phyloP scores from a whole-genome alignment of 2,797 vertebrate species.

The Enteromius radiatus region DNA sequence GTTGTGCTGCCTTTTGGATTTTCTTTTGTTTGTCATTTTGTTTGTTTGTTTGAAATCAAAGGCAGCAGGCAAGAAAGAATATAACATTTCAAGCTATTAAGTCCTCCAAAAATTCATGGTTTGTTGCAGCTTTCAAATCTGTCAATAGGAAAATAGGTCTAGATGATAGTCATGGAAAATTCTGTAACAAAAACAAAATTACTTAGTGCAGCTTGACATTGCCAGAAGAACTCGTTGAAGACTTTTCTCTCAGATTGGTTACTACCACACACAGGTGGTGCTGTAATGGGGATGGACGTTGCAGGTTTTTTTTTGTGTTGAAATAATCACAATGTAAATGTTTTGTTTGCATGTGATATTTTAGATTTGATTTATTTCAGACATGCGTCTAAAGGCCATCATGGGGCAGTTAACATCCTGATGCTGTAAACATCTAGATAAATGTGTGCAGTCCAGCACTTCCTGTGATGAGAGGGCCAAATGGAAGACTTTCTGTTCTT shows the following conservation, averaged over 20 bases:
- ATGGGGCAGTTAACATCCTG: conserved; percentile 15
- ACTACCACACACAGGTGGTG: not conserved
- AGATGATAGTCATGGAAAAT: not conserved
- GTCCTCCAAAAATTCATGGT: not conserved
- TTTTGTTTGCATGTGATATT: not conserved
- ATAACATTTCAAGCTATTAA: not conserved
- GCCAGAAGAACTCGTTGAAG: not conserved
- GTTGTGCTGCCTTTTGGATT: not conserved
- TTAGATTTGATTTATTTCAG: not conserved
- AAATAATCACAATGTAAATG: not conserved
- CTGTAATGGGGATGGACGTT: not conserved
- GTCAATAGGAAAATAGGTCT: not conserved
- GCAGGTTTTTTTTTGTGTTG: not conserved
- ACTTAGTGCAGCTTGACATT: not conserved
- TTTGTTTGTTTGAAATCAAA: too few species aligned
- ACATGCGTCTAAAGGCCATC: conserved; percentile 4
- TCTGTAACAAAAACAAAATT: not conserved
- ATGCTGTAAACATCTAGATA: conserved; percentile 31
- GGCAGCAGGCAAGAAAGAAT: not conserved
- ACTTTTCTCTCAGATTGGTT: not conserved
- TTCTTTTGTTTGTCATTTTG: not conserved
- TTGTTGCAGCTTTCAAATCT: not conserved
- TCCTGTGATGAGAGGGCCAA: conserved; percentile 8
- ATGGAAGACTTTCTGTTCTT: conserved; percentile 24
- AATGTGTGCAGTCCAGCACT: not conserved